A percentile compares a stretch with the other conserved stretches of the same genome.
Conservation (phyloP, 2,113 vertebrate genomes). For the Gavialis gangeticus region DNA sequence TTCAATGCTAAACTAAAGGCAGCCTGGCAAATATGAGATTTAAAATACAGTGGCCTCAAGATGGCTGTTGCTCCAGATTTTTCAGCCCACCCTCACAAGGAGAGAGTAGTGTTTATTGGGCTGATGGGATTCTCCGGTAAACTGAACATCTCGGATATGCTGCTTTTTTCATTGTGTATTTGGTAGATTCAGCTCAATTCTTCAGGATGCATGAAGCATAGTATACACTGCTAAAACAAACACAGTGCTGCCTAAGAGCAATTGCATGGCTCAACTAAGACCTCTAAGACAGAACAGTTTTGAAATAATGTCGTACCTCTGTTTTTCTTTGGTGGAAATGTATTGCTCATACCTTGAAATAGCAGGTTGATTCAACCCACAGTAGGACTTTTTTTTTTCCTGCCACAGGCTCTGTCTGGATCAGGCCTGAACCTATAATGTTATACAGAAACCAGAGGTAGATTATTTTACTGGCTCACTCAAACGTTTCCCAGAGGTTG, state of each 20-base stretch:
- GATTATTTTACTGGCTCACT: too few species aligned
- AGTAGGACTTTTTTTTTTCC: neutral
- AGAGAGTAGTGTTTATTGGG: neutral
- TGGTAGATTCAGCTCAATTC: neutral
- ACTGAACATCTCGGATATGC: neutral
- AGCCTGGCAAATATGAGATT: neutral
- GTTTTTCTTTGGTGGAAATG: neutral
- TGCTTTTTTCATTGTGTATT: neutral
- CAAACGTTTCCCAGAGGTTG: too few species aligned
- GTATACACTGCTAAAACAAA: neutral
- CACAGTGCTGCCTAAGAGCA: neutral
- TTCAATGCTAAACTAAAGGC: neutral
- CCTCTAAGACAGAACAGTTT: neutral
- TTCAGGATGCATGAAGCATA: neutral
- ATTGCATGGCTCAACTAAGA: neutral
- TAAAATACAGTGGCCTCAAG: neutral
- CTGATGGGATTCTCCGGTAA: neutral
- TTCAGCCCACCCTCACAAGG: neutral
- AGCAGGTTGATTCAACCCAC: neutral
- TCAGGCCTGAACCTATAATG: too few species aligned
- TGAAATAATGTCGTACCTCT: neutral
- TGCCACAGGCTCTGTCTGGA: too few species aligned
- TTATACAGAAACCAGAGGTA: too few species aligned
- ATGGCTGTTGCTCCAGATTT: neutral
- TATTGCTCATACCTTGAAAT: too few species aligned